Evolutionary conservation across 2,797 vertebrate species (phyloP).

Genomic region (Caiman crocodilus): DNA sequence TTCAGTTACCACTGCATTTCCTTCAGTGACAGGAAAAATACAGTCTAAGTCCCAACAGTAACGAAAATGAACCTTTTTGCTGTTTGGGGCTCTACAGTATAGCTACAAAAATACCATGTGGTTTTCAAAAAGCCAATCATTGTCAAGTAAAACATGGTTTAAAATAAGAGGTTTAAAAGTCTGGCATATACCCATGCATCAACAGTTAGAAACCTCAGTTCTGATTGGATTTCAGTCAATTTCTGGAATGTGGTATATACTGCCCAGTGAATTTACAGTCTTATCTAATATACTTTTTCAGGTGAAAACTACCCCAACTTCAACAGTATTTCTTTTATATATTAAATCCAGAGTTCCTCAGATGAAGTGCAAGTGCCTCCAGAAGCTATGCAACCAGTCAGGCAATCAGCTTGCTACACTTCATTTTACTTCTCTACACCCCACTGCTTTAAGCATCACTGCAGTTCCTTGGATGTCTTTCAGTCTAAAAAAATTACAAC

Average conservation of each 20-base stretch:
- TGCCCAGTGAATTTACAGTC: background rate
- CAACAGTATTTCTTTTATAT: background rate
- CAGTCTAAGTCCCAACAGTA: background rate
- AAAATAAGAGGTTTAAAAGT: background rate
- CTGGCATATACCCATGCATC: background rate
- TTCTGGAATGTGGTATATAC: background rate
- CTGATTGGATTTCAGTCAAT: background rate
- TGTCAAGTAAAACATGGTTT: background rate
- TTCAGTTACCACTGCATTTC: background rate
- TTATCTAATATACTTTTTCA: background rate
- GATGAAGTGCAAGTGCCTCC: fast-evolving
- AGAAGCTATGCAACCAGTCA: background rate
- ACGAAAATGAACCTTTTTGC: background rate
- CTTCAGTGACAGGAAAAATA: background rate
- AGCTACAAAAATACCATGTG: background rate
- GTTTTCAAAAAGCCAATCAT: background rate
- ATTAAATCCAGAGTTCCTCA: background rate
- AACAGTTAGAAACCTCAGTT: background rate
- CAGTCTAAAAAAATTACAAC: background rate
- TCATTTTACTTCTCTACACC: background rate
- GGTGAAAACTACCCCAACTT: background rate
- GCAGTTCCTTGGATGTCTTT: background rate
- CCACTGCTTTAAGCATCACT: background rate
- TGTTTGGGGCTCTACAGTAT: background rate
- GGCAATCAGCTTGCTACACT: background rate